Evolutionary conservation across 1,140 invertebrate species (phyloP).

Genomic region (Procambarus clarkii): DNA sequence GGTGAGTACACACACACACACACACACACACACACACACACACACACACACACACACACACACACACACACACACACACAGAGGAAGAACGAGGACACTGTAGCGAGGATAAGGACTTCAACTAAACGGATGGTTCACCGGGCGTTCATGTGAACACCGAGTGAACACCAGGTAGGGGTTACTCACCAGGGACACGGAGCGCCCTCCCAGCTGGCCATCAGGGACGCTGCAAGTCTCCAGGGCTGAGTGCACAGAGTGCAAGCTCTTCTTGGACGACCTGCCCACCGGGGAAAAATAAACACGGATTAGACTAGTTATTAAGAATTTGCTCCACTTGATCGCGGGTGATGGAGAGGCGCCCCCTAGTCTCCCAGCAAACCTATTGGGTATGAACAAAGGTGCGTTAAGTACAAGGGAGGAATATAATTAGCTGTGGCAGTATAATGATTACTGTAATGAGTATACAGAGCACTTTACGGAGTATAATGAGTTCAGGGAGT

Average conservation of each 20-base stretch:
- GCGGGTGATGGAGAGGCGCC: too few species aligned
- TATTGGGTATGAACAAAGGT: too few species aligned
- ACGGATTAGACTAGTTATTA: too few species aligned
- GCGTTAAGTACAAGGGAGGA: too few species aligned
- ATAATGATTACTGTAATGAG: too few species aligned
- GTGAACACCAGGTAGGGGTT: neutral
- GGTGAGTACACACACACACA: slow-evolving; percentile 15
- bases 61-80: neutral
- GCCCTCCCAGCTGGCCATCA: slow-evolving; percentile 60
- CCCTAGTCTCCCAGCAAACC: too few species aligned
- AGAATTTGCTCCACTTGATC: too few species aligned
- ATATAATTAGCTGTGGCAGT: too few species aligned
- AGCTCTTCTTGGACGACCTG: slow-evolving; percentile 72
- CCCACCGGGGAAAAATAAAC: neutral
- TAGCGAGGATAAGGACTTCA: neutral
- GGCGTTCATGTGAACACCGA: too few species aligned
- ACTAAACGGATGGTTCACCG: too few species aligned
- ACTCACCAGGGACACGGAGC: slow-evolving; percentile 70
- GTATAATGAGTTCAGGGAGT: too few species aligned
- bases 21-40: slow-evolving; percentile 33
- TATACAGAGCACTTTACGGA: too few species aligned
- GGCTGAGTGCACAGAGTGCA: slow-evolving; percentile 66
- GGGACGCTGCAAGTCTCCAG: slow-evolving; percentile 70
- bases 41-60: slow-evolving; percentile 28
- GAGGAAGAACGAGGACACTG: neutral